Percentiles rank a stretch among this genome's conserved stretches.
phyloP scores from a whole-genome alignment of 2,888 invertebrate species.

The Leptopilina syphax region DNA sequence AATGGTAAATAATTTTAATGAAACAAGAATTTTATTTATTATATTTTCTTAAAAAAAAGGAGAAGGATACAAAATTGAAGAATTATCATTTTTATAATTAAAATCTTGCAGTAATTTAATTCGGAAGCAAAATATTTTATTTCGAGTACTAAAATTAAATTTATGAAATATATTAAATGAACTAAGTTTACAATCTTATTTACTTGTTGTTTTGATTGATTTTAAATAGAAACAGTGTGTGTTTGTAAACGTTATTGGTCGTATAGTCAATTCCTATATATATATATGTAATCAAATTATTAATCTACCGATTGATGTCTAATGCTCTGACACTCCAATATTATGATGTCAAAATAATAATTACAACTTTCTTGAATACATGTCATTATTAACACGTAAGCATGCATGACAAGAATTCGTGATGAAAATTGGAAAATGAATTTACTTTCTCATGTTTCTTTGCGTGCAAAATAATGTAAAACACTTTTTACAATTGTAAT shows the following conservation, averaged over 20 bases:
- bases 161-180: neutral
- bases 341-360: constrained; percentile 28
- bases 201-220: constrained; percentile 54
- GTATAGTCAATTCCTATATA: constrained; percentile 55
- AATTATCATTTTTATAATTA: too few species aligned
- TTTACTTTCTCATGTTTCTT: constrained; percentile 17
- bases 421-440: constrained; percentile 20
- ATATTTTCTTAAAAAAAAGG: too few species aligned
- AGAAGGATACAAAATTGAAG: too few species aligned
- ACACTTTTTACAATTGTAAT: constrained; percentile 11
- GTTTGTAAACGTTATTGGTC: constrained; percentile 65
- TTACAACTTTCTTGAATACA: constrained; percentile 20
- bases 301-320: constrained; percentile 13
- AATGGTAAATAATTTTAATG: too few species aligned
- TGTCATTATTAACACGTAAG: neutral
- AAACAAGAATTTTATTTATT: too few species aligned
- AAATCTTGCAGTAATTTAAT: too few species aligned
- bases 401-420: constrained; percentile 6
- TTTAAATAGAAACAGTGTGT: constrained; percentile 62
- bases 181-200: neutral
- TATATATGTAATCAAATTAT: neutral
- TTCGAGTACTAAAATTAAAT: neutral
- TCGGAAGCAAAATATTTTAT: too few species aligned
- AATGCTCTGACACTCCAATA: constrained; percentile 20
- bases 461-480: neutral